These are phyloP conservation scores for Isichthys henryi DNA, from an alignment of 2,113 vertebrate species.

Conservation along the genomic window DNA sequence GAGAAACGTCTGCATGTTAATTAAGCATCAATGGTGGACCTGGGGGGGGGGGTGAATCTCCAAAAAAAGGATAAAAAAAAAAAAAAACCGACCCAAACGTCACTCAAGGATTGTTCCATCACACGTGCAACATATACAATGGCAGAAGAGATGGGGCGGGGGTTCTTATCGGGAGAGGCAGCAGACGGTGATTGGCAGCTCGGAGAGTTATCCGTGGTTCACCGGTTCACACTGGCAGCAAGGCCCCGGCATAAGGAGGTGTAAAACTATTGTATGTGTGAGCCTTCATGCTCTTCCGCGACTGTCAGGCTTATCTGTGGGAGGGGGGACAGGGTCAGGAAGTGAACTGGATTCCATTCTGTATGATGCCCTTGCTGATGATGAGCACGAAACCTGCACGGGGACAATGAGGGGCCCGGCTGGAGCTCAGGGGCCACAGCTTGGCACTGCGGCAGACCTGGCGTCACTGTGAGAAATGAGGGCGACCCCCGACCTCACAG, in stretches of 20 bases:
- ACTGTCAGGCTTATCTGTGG: background rate
- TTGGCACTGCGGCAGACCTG: background rate
- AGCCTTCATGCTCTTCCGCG: background rate
- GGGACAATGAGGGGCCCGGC: background rate
- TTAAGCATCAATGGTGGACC: background rate
- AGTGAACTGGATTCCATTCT: background rate
- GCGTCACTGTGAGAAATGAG: slow-evolving; percentile 4
- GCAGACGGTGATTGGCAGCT: slow-evolving; percentile 1
- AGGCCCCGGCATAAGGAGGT: background rate
- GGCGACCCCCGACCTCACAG: background rate
- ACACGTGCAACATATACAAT: background rate
- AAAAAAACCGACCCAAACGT: background rate
- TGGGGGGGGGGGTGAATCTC: background rate
- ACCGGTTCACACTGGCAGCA: background rate
- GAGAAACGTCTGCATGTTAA: background rate
- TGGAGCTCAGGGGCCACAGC: background rate
- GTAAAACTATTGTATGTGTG: background rate
- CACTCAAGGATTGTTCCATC: background rate
- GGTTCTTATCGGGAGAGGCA: background rate
- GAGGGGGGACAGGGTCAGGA: background rate
- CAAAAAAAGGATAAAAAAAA: background rate
- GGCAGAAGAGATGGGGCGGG: background rate
- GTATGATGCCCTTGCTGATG: background rate
- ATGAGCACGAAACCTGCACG: background rate
- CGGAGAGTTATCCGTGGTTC: background rate